phyloP scores from a whole-genome alignment of 2,113 vertebrate species.

The Toxostoma redivivum region DNA sequence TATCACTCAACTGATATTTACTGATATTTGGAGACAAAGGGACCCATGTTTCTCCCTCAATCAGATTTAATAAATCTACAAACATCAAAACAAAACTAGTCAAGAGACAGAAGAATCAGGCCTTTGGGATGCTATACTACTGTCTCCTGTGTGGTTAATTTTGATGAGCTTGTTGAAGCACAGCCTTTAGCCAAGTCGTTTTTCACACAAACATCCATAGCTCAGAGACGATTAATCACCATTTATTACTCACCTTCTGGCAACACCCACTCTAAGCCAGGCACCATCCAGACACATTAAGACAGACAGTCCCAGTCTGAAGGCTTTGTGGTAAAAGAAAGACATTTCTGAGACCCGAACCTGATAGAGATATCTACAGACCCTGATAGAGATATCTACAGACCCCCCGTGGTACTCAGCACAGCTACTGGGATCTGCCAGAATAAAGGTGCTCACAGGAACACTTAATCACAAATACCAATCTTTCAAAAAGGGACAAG shows the following conservation, averaged over 20 bases:
- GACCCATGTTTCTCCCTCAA: not conserved
- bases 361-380: not conserved
- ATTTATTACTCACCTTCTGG: slow-evolving; percentile 54
- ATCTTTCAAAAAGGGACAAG: not conserved
- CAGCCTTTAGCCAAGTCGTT: slow-evolving; percentile 34
- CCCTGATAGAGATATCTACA: not conserved
- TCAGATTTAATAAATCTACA: not conserved
- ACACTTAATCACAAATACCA: not conserved
- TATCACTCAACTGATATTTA: not conserved
- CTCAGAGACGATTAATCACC: slow-evolving; percentile 31
- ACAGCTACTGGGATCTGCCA: not conserved
- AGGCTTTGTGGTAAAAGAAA: not conserved
- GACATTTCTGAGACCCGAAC: not conserved
- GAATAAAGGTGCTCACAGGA: not conserved
- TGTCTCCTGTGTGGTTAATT: not conserved
- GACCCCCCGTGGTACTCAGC: rapidly evolving
- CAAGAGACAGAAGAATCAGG: not conserved
- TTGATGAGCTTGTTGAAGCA: slow-evolving; percentile 16
- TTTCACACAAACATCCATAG: slow-evolving; percentile 29
- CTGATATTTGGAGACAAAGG: not conserved
- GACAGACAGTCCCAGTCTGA: not conserved
- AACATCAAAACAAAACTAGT: not conserved
- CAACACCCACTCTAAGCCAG: slow-evolving; percentile 36
- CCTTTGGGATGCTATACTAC: not conserved
- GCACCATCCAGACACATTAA: not conserved